A percentile compares a stretch with the other conserved stretches of the same genome.
Evolutionary conservation across 2,113 vertebrate genomes (phyloP).

Genomic region (Aythya baeri): DNA sequence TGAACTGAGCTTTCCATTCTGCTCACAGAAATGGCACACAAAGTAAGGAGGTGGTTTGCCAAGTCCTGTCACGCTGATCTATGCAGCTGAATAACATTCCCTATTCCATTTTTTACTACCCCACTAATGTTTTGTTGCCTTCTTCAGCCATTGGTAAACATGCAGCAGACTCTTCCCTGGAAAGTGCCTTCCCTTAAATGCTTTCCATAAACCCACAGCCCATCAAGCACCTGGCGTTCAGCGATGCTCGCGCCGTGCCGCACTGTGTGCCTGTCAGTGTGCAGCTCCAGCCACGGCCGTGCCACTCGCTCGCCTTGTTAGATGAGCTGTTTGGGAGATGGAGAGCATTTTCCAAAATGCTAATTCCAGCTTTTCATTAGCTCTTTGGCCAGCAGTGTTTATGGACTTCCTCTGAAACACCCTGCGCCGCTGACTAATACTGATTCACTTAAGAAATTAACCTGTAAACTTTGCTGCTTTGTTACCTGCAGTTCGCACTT

Average conservation of each 20-base stretch:
- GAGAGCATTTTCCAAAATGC: slow-evolving; percentile 10
- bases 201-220: background rate
- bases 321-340: slow-evolving; percentile 34
- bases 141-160: background rate
- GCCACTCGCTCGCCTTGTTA: background rate
- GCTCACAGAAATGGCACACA: background rate
- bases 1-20: background rate
- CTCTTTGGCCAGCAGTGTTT: slow-evolving; percentile 29
- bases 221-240: background rate
- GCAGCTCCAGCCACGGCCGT: background rate
- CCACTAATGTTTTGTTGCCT: background rate
- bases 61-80: background rate
- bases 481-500: background rate
- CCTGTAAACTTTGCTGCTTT: background rate
- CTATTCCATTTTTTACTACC: background rate
- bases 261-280: background rate
- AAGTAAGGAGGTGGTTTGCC: background rate
- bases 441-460: slow-evolving; percentile 56
- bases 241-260: background rate
- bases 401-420: slow-evolving; percentile 40
- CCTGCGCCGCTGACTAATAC: slow-evolving; percentile 22
- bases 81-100: background rate
- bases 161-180: background rate
- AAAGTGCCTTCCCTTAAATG: background rate
- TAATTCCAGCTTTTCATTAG: slow-evolving; percentile 43